phyloP scores from a whole-genome alignment of 2,113 vertebrate species.

The Casuarius casuarius region DNA sequence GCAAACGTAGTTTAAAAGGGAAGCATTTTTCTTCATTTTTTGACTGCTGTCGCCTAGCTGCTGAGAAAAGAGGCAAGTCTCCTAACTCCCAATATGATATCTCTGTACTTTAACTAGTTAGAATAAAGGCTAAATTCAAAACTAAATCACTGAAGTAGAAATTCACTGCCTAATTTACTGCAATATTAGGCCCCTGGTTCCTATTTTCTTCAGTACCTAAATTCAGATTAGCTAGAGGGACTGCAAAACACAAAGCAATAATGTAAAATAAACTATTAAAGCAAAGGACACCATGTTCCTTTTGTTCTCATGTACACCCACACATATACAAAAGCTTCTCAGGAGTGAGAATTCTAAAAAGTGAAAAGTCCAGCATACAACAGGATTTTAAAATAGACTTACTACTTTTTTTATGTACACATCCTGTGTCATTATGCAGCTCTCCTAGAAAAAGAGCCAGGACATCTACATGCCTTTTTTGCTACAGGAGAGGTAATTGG shows the following conservation, averaged over 20 bases:
- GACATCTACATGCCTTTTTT: background rate
- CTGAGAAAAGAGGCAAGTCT: conserved; percentile 8
- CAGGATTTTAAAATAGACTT: conserved; percentile 60
- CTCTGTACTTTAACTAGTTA: conserved; percentile 44
- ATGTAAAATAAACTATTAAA: conserved; percentile 63
- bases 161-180: conserved; percentile 54
- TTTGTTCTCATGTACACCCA: conserved; percentile 35
- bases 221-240: conserved; percentile 68
- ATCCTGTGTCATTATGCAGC: conserved; percentile 38
- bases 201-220: conserved; percentile 65
- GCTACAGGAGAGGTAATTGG: conserved; percentile 32
- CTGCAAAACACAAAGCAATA: conserved; percentile 53
- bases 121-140: conserved; percentile 67
- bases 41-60: conserved; percentile 11
- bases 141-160: conserved; percentile 21
- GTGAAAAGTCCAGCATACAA: background rate
- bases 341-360: conserved; percentile 34
- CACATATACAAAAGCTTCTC: conserved; percentile 2
- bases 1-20: background rate
- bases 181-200: conserved; percentile 64
- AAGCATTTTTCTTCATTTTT: background rate
- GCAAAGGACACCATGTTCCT: conserved; percentile 66
- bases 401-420: conserved; percentile 45
- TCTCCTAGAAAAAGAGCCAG: conserved; percentile 28
- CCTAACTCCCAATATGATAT: conserved; percentile 11